A percentile compares a stretch with the other conserved stretches of the same genome.
Conservation (phyloP, 2,888 invertebrate genomes). For the Drosophila longiperda region DNA sequence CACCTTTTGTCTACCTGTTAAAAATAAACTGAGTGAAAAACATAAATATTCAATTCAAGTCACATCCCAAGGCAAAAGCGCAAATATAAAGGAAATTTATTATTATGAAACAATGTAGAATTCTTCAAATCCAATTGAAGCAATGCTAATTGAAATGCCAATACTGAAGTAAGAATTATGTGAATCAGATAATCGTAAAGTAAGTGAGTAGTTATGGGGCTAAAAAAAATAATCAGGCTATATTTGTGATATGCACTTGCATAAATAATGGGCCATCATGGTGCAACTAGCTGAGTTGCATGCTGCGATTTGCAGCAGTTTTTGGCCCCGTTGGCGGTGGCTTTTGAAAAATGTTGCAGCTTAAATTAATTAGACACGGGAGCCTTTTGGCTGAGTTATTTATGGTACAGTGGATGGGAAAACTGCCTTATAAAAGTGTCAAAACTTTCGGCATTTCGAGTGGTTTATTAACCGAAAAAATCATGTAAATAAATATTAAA, state of each 20-base stretch:
- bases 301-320: slow-evolving; percentile 35
- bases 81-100: slow-evolving; percentile 9
- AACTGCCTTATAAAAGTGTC: slow-evolving; percentile 81
- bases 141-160: slow-evolving; percentile 34
- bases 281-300: slow-evolving; percentile 24
- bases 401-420: slow-evolving; percentile 70
- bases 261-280: slow-evolving; percentile 51
- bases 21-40: not conserved
- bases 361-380: slow-evolving; percentile 69
- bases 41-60: not conserved
- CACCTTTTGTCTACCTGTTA: not conserved
- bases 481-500: slow-evolving; percentile 72
- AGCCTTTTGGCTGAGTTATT: slow-evolving; percentile 75
- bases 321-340: slow-evolving; percentile 46
- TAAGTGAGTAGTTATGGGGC: slow-evolving; percentile 51
- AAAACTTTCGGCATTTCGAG: slow-evolving; percentile 63
- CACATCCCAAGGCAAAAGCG: slow-evolving; percentile 22
- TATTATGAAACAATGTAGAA: slow-evolving; percentile 12
- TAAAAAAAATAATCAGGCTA: slow-evolving; percentile 39
- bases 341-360: slow-evolving; percentile 56
- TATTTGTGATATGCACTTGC: slow-evolving; percentile 43
- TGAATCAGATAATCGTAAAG: slow-evolving; percentile 40
- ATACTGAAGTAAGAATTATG: slow-evolving; percentile 8
- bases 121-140: not conserved
- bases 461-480: slow-evolving; percentile 64